Evolutionary conservation across 2,113 vertebrate genomes (phyloP), one percentile per base, ranked within the genome.

Genomic region (Campylomormyrus numenius): DNA sequence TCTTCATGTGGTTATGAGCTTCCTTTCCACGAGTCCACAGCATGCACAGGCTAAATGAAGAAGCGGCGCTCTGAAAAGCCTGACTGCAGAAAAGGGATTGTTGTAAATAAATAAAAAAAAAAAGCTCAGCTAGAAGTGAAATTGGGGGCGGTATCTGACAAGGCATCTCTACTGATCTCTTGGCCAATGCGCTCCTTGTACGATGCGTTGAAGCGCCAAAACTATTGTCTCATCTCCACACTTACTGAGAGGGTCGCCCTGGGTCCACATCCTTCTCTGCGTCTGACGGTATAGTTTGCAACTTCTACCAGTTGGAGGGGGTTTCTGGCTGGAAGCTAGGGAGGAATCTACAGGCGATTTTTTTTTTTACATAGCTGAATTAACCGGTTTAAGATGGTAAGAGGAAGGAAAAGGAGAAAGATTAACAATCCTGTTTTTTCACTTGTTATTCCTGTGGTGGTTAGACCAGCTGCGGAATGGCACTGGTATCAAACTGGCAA

Each of bases 1-100:
- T 87, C 49, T 39, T 87, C 10, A 17, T 87, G 89, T 53, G 89
- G 89, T 89, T 52, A 31, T 11, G 24, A 27, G 84, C n/a, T 48
- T 86, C 19, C 45, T 85, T 10, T 0, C 24, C 45, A 6, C 2
- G 17, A 27, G 84, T 85, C n/a, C 45, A 21, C 84, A n/a, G 45
- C 21, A 50, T 49, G 84, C 45, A 15, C 42, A 50, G 45, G 45
- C 84, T 50, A n/a, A 50, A 31, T 6, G 62, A 70, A 31, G 62
- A 27, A 39, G 74, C 6, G 5, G 19, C 15, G 1, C 70, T 77
- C 27, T 17, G 35, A 31, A 19, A 39, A 7, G 35, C 7, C 10
- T 7, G 15, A 15, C 70, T 35, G 31, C 70, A 35, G 35, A 39
- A 77, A 77, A 77, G 70, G 58, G 3, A n/a, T 27, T 66, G n/a